Base-by-base conservation (phyloP, 2,797 vertebrate species). In the Craterocephalus amniculus region DNA sequence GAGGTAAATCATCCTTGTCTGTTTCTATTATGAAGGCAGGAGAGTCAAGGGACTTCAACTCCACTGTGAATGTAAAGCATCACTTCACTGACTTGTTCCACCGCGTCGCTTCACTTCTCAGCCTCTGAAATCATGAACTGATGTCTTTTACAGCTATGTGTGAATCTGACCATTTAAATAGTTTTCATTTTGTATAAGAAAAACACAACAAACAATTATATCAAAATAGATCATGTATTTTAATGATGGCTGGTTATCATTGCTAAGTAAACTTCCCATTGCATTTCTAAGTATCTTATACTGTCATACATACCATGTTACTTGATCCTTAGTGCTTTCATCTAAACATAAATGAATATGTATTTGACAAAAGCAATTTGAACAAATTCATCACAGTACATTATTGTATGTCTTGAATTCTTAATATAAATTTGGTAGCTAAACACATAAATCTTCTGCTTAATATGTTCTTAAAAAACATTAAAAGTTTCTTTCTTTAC, bases 1-100 rank as follows among this genome's bases (percentile, higher is more conserved):
- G 91, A 91, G 93, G 96, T 97, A 97, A 96, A 97, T 97, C 95
- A 96, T 86, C 85, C 90, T 90, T 76, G 80, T 91, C 91, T 88
- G 86, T 85, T 91, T 90, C 89, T 85, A 81, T 92, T 90, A 86
- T 71, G 75, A 81, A 87, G 79, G 79, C 84, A 80, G 78, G 65
- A 65, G 80, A 80, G 87, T 84, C 83, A 13, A 65, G 88, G 87
- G 87, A 89, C 79, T 68, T 83, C 72, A 70, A 67, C 84, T 81
- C 67, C 16, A 24, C 78, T 83, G 18, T 45, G 79, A 86, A 84
- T 67, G 88, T 76, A 73, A 86, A 78, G 77, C 84, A 80, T 85
- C 84, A 77, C 77, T 82, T 81, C 84, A 60, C 72, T 40, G 79
- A 74, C 74, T 79, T 72, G 72, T 79, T 83, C 72, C 67, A 67